phyloP scores from a whole-genome alignment of 2,888 invertebrate species.

The Nephrocerus scutellatus region DNA sequence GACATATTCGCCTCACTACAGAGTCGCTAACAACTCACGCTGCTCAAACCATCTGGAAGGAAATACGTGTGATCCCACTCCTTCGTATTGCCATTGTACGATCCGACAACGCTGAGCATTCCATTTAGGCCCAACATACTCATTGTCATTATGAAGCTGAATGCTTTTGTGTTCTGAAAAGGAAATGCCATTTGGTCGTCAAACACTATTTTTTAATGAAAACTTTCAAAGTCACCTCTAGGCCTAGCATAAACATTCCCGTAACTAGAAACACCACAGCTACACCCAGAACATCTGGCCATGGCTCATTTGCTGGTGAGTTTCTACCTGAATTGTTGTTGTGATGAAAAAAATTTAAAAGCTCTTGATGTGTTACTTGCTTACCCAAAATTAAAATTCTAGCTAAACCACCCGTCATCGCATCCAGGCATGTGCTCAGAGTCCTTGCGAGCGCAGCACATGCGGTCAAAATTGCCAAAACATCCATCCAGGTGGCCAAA shows the following conservation, averaged over 20 bases:
- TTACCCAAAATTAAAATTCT: slow-evolving; percentile 51
- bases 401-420: slow-evolving; percentile 52
- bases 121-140: slow-evolving; percentile 45
- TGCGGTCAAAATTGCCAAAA: slow-evolving; percentile 50
- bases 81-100: slow-evolving; percentile 36
- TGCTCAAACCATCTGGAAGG: slow-evolving; percentile 43
- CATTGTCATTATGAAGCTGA: slow-evolving; percentile 44
- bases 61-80: slow-evolving; percentile 42
- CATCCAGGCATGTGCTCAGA: slow-evolving; percentile 54
- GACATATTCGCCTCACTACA: not conserved
- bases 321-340: slow-evolving; percentile 39
- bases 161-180: slow-evolving; percentile 43
- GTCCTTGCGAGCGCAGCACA: slow-evolving; percentile 52
- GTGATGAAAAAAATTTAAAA: not conserved
- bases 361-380: slow-evolving; percentile 8
- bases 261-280: slow-evolving; percentile 52
- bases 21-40: slow-evolving; percentile 33
- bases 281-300: slow-evolving; percentile 55
- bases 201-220: slow-evolving; percentile 9
- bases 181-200: slow-evolving; percentile 1
- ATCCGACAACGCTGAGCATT: slow-evolving; percentile 41
- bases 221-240: too few species aligned
- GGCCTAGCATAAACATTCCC: slow-evolving; percentile 53
- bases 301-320: slow-evolving; percentile 49
- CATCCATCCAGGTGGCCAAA: slow-evolving; percentile 52